A percentile compares a stretch with the other conserved stretches of the same genome.
phyloP scores from a whole-genome alignment of 2,888 invertebrate species.

The Polietes domitor region DNA sequence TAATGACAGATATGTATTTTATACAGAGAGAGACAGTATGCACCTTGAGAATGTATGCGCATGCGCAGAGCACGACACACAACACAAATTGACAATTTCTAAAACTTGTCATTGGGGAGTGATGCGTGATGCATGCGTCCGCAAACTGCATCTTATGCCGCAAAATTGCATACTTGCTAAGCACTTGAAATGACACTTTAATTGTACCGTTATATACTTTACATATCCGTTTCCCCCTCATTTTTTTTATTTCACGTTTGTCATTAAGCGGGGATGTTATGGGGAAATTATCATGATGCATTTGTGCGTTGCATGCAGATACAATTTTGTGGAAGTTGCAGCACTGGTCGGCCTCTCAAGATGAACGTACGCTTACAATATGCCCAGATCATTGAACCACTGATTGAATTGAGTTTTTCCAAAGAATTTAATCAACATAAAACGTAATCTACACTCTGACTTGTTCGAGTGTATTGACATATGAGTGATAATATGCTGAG shows the following conservation, averaged over 20 bases:
- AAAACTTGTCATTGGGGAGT: not conserved
- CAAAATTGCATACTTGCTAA: not conserved
- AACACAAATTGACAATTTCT: conserved; percentile 1
- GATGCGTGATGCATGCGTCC: not conserved
- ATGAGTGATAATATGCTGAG: not conserved
- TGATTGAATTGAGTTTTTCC: conserved; percentile 58
- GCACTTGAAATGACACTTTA: conserved; percentile 16
- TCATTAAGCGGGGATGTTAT: too few species aligned
- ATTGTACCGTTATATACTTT: conserved; percentile 14
- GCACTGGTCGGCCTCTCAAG: not conserved
- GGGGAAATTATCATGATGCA: not conserved
- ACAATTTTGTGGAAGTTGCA: not conserved
- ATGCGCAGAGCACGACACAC: not conserved
- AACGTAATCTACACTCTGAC: conserved; percentile 35
- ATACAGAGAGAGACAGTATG: not conserved
- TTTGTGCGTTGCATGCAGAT: not conserved
- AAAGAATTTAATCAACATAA: conserved; percentile 47
- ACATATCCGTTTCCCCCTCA: conserved; percentile 17
- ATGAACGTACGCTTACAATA: not conserved
- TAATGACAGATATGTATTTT: not conserved
- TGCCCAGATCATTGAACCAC: conserved; percentile 55
- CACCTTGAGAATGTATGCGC: not conserved
- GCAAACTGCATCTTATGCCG: not conserved
- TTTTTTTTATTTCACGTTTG: too few species aligned
- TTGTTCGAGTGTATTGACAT: conserved; percentile 15